phyloP scores from a whole-genome alignment of 2,888 invertebrate species.

The Dolomedes plantarius region DNA sequence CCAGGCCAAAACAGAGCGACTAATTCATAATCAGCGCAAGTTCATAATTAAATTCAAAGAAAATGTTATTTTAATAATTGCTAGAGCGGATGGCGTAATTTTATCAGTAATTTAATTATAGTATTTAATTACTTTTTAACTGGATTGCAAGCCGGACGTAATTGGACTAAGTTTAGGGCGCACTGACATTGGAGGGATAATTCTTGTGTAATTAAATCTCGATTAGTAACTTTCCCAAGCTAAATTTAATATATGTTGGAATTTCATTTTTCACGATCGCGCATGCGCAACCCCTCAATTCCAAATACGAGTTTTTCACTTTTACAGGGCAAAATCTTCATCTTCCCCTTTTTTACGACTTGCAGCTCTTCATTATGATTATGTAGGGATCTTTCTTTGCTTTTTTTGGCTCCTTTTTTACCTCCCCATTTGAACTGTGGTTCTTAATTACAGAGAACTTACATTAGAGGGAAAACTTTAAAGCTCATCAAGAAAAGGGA shows the following conservation, averaged over 20 bases:
- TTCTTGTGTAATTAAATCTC: slow-evolving; percentile 71
- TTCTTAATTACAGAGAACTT: slow-evolving; percentile 72
- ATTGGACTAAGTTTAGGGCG: slow-evolving; percentile 71
- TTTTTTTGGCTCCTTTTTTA: not conserved
- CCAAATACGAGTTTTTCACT: slow-evolving; percentile 68
- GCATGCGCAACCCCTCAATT: slow-evolving; percentile 52
- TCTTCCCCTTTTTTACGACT: slow-evolving; percentile 55
- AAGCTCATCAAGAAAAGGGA: slow-evolving; percentile 65
- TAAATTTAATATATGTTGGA: slow-evolving; percentile 72
- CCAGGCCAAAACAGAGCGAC: slow-evolving; percentile 70
- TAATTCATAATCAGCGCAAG: slow-evolving; percentile 72
- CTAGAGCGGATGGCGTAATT: slow-evolving; percentile 70
- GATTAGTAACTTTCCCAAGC: slow-evolving; percentile 72
- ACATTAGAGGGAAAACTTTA: slow-evolving; percentile 71
- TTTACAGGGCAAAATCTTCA: slow-evolving; percentile 41
- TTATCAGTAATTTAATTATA: slow-evolving; percentile 72
- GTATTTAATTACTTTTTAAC: slow-evolving; percentile 72
- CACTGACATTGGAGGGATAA: slow-evolving; percentile 71
- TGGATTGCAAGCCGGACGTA: slow-evolving; percentile 70
- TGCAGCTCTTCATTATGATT: slow-evolving; percentile 66
- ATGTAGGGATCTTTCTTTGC: slow-evolving; percentile 38
- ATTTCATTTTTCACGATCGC: slow-evolving; percentile 71
- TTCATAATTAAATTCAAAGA: slow-evolving; percentile 72
- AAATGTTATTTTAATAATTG: slow-evolving; percentile 72
- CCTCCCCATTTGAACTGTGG: slow-evolving; percentile 50